Evolutionary conservation across 1,140 invertebrate genomes (phyloP), one percentile per base, ranked within the genome.

Genomic region (Nephila pilipes): DNA sequence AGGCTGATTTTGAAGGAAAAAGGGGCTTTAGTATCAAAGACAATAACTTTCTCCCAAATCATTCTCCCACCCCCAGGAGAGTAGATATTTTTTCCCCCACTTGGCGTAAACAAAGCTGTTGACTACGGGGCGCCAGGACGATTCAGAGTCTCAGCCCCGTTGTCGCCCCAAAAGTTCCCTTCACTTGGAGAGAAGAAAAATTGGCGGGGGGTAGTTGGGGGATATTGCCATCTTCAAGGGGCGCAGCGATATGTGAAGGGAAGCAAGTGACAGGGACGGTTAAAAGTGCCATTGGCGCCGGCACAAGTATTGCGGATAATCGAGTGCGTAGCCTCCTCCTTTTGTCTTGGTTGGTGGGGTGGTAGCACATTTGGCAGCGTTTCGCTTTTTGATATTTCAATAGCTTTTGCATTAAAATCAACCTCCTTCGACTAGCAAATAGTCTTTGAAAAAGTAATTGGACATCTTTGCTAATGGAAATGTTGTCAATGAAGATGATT

Each of bases 41-140:
- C 90, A 91, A 91, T 91, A 91, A 91, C 90, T 91, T 65, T 65
- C 88, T 38, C 90, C 88, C 54, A 90, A 79, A 90, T 90, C 88
- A 90, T 75, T 88, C 60, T 36, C 69, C 80, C 54, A 20, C 57
- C 80, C 89, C 80, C 90, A 79, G 57, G 87, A 80, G 87, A 58
- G 65, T 32, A 20, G n/a, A 32, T 83, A 36, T 90, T 88, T 88
- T 88, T 88, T 88, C 36, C n/a, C 36, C 12, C 25, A 14, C 85
- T 29, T 54, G 79, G 90, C 79, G 80, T 91, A 91, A 91, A 91
- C 90, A 91, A 91, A 91, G 90, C 90, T 91, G 79, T 91, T 83
- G 90, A 91, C 79, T 83, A 83, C 79, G 36, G 90, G 90, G 90
- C 90, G 90, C 90, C 90, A 91, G 25, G 83, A 83, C 54, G 38